phyloP scores from a whole-genome alignment of 2,888 invertebrate genomes.

The Leucophora obtusa region DNA sequence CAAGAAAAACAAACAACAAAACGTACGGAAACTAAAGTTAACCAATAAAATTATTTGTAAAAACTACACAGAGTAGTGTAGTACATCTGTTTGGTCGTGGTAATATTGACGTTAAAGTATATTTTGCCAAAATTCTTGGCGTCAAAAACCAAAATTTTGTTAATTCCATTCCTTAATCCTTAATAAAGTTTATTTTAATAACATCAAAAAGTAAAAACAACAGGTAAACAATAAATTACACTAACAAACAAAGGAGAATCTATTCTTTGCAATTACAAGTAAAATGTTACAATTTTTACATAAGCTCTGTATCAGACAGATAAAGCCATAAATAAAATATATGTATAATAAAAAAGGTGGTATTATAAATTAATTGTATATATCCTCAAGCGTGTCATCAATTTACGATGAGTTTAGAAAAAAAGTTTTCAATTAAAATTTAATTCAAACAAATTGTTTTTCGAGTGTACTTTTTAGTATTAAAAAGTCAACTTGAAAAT shows the following conservation, averaged over 20 bases:
- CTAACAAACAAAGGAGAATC: neutral
- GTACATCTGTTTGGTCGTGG: conserved; percentile 26
- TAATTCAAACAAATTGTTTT: neutral
- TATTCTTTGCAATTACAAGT: neutral
- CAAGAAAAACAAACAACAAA: conserved; percentile 4
- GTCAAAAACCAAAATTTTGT: conserved; percentile 32
- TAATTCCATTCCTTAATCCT: conserved; percentile 2
- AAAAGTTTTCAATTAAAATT: conserved; percentile 23
- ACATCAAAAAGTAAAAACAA: conserved; percentile 3
- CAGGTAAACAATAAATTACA: conserved; percentile 28
- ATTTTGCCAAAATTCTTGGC: conserved; percentile 14
- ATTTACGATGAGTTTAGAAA: conserved; percentile 2
- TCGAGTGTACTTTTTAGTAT: conserved; percentile 7
- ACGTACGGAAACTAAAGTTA: conserved; percentile 34
- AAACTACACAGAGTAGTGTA: conserved; percentile 43
- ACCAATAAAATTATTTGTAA: conserved; percentile 19
- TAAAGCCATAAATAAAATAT: no score
- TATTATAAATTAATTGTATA: neutral
- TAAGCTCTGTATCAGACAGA: conserved; percentile 22
- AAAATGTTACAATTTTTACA: conserved; percentile 32
- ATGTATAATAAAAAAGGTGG: neutral
- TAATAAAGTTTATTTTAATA: neutral
- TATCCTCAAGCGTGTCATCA: conserved; percentile 1
- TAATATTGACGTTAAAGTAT: conserved; percentile 38
- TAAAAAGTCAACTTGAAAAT: conserved; percentile 3